These are phyloP conservation scores for Oedothorax gibbosus DNA, from an alignment of 1,140 invertebrate species.

Conservation along the genomic window DNA sequence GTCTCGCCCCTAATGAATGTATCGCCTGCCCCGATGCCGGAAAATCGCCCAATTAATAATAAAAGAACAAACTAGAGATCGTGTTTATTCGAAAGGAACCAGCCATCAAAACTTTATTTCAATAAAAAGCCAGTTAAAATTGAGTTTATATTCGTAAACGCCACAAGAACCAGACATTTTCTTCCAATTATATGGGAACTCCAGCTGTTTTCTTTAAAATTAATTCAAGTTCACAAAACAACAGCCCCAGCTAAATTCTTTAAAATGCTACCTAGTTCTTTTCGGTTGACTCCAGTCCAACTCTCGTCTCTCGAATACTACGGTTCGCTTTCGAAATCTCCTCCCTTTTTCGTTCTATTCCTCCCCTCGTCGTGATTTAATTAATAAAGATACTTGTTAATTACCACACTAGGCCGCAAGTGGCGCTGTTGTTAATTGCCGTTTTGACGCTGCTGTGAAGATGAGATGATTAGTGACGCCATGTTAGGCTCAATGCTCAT, in stretches of 20 bases:
- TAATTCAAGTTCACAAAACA: too few relatives aligned
- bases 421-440: slow-evolving; percentile 59
- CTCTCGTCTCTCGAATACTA: neutral
- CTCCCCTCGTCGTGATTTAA: slow-evolving; percentile 30
- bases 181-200: too few relatives aligned
- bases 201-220: too few relatives aligned
- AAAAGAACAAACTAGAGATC: slow-evolving; percentile 52
- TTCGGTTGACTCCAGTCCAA: slow-evolving; percentile 22
- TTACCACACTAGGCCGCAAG: slow-evolving; percentile 52
- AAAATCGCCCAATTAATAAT: slow-evolving; percentile 61
- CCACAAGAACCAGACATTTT: too few relatives aligned
- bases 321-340: slow-evolving; percentile 15
- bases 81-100: too few relatives aligned
- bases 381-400: slow-evolving; percentile 61
- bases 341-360: slow-evolving; percentile 35
- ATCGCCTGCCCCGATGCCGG: slow-evolving; percentile 58
- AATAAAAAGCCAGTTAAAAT: too few relatives aligned
- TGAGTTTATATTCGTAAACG: too few relatives aligned
- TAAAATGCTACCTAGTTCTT: neutral
- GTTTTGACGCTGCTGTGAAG: slow-evolving; percentile 31
- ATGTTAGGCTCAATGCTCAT: slow-evolving; percentile 16
- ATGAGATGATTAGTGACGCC: slow-evolving; percentile 49
- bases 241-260: too few relatives aligned
- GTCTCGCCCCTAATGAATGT: slow-evolving; percentile 57
- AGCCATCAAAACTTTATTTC: too few relatives aligned